Conservation (phyloP, 2,797 vertebrate genomes). For the Melanitta fusca region DNA sequence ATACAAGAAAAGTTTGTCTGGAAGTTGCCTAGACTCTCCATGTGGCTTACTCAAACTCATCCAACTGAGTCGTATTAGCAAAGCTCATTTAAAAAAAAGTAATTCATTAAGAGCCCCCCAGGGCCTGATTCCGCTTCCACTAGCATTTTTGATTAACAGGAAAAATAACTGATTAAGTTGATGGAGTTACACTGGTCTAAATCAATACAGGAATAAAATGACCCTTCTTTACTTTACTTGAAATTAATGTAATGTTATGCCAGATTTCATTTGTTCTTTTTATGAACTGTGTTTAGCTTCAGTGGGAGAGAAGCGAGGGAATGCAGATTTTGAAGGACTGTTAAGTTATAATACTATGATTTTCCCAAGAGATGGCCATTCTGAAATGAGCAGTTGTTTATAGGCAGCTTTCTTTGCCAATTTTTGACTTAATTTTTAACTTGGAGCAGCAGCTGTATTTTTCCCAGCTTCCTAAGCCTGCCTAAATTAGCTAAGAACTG, state of each 20-base stretch:
- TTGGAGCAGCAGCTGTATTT: neutral
- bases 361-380: neutral
- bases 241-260: neutral
- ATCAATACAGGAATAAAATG: neutral
- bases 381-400: neutral
- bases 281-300: neutral
- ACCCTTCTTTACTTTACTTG: neutral
- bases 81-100: neutral
- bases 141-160: neutral
- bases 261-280: neutral
- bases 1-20: neutral
- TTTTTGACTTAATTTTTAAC: neutral
- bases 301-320: neutral
- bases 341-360: neutral
- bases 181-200: neutral
- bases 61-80: neutral
- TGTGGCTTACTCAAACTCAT: neutral
- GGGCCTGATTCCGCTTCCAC: neutral
- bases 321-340: neutral
- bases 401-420: neutral
- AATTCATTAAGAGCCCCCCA: neutral
- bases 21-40: neutral
- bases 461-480: neutral
- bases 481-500: neutral
- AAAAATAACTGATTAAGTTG: neutral